These are phyloP conservation scores for Anas georgica DNA, from an alignment of 2,797 vertebrate species.

Conservation along the genomic window DNA sequence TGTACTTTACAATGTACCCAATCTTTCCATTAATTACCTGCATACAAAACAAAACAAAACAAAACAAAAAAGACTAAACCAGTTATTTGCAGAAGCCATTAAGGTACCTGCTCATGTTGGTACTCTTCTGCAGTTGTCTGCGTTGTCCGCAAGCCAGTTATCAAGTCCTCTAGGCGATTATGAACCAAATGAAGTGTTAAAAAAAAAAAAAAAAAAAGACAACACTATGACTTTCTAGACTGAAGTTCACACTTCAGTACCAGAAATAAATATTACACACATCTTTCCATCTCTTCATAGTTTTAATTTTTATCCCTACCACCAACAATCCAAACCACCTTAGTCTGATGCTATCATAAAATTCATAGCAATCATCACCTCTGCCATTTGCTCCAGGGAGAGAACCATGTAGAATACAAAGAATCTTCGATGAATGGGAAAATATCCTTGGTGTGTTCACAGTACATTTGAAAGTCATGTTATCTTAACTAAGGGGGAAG, in stretches of 20 bases:
- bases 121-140: conserved; percentile 88
- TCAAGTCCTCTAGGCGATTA: conserved; percentile 85
- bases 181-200: conserved; percentile 78
- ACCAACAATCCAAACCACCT: neutral
- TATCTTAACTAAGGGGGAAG: neutral
- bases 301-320: neutral
- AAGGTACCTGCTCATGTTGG: conserved; percentile 83
- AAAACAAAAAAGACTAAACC: neutral
- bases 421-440: neutral
- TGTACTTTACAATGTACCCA: neutral
- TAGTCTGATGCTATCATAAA: neutral
- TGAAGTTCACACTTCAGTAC: neutral
- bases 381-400: neutral
- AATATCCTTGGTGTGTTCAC: too few relatives aligned
- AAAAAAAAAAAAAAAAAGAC: neutral
- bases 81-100: neutral
- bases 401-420: neutral
- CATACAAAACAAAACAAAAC: neutral
- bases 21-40: neutral
- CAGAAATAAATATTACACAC: neutral
- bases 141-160: conserved; percentile 83
- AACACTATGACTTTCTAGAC: neutral
- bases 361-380: neutral
- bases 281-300: neutral
- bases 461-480: neutral